Base-by-base conservation (phyloP, 1,140 invertebrate genomes). In the Drosophila lacertosa region DNA sequence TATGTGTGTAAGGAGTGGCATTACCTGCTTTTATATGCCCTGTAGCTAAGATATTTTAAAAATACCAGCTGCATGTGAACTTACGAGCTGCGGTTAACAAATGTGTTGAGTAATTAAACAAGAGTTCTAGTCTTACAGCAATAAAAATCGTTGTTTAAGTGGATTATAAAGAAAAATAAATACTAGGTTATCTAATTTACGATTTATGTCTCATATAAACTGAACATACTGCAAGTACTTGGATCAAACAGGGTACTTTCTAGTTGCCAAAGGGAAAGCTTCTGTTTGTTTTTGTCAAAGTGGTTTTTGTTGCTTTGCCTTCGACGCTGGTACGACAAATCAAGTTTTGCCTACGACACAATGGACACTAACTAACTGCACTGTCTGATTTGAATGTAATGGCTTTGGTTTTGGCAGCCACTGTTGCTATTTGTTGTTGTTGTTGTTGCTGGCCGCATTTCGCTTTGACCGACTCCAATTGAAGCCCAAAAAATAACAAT, bases 361-460 rank as follows among this genome's bases (percentile, higher is more conserved):
- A 88, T 88, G 78, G 78, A 57, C 71, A 82, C 82, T 88, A 88
- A 88, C 82, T 88, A 88, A 88, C 82, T 78, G 74, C 77, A 39
- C 20, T 42, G 60, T 68, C 82, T 88, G 82, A 88, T 88, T 88
- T 88, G 82, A 88, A 88, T 88, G 79, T 88, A 89, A 88, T 88
- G 67, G 74, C 64, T 63, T 64, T 72, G 63, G 54, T 71, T 77
- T 77, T 67, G 40, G 50, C 57, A 39, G 42, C 22, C 32, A n/a
- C 40, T 32, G 42, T 11, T 37, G 18, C 42, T 15, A 20, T 24
- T 22, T 42, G 37, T 6, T 39, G 37, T 16, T 39, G 37, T 29
- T 16, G n/a, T 39, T 9, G 35, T 15, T 18, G n/a, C n/a, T 22
- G 42, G 42, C 4, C 26, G 9, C 44, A 42, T 44, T 68, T 55